Evolutionary conservation across 2,888 invertebrate genomes (phyloP), one percentile per base, ranked within the genome.

Genomic region (Clunio marinus): DNA sequence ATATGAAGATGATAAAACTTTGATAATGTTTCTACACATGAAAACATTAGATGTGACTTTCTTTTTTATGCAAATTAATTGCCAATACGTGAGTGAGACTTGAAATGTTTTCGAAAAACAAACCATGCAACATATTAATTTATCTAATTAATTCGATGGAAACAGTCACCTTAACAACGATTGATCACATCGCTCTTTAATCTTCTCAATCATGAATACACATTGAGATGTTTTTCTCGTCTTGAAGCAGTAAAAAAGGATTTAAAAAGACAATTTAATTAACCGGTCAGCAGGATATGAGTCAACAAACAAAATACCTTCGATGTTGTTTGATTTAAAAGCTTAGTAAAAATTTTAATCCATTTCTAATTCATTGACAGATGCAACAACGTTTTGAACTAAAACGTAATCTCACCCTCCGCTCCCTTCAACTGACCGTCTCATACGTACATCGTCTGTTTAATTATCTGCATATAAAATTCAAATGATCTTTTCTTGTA

Each of bases 61-160:
- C 63, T 63, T 63, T n/a, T 63, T 63, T 63, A 63, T 63, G 63
- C 63, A 63, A 63, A 63, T 27, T 63, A 45, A 63, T 63, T 63
- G 59, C 46, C 20, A 35, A 17, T 20, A 27, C 37, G 27, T 41
- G 22, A 51, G 7, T n/a, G 51, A 20, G 51, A 22, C 51, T 5
- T 17, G 17, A n/a, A n/a, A n/a, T n/a, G n/a, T n/a, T n/a, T n/a
- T 5, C 41, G 32, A 10, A 5, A 32, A 32, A 32, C 32, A 32
- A 20, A 20, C 51, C 51, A 7, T 51, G 10, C 51, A 35, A 35
- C 35, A 35, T 35, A 35, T 55, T 22, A 20, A 55, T 46, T 22
- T 20, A 10, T n/a, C 15, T 41, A 63, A 63, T 63, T 63, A 63
- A 63, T 59, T 59, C n/a, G n/a, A n/a, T n/a, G 2, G 41, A 41